Evolutionary conservation across 2,113 vertebrate species (phyloP).

Genomic region (Brachirus orientalis): DNA sequence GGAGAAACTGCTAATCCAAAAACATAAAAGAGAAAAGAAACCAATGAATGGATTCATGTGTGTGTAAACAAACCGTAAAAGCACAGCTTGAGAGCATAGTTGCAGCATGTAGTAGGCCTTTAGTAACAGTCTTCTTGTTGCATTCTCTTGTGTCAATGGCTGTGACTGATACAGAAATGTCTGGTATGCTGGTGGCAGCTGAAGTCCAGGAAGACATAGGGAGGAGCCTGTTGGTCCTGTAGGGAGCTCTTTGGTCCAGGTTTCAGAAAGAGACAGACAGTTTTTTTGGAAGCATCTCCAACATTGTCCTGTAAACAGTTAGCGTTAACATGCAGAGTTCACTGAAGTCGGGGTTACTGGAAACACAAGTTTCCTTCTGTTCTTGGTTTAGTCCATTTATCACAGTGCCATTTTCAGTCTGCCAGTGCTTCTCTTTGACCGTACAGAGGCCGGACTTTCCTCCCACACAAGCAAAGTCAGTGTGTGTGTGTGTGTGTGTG

Average conservation of each 20-base stretch:
- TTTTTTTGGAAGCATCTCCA: conserved; percentile 22
- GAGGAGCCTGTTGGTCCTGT: conserved; percentile 47
- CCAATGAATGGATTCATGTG: conserved; percentile 30
- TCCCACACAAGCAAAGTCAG: not conserved
- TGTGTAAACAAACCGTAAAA: conserved; percentile 70
- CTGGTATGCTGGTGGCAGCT: conserved; percentile 74
- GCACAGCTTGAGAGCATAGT: conserved; percentile 58
- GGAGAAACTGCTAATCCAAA: conserved; percentile 14
- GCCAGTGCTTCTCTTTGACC: no score
- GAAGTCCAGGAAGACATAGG: conserved; percentile 49
- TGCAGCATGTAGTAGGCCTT: conserved; percentile 72
- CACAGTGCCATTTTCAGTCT: not conserved
- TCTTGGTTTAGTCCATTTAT: not conserved
- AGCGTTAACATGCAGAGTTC: conserved; percentile 51
- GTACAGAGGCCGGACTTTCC: no score
- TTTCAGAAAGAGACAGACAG: conserved; percentile 33
- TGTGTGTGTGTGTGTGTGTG: not conserved
- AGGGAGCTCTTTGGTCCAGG: conserved; percentile 67
- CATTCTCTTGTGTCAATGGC: conserved; percentile 50
- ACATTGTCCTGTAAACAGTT: conserved; percentile 70
- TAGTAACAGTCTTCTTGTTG: conserved; percentile 63
- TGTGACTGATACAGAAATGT: conserved; percentile 60
- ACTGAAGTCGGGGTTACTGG: conserved; percentile 14
- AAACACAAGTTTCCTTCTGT: not conserved
- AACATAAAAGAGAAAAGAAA: conserved; percentile 4